Base-by-base conservation (phyloP, 35 echinoderm and acorn worm species). In the Apostichopus californicus region DNA sequence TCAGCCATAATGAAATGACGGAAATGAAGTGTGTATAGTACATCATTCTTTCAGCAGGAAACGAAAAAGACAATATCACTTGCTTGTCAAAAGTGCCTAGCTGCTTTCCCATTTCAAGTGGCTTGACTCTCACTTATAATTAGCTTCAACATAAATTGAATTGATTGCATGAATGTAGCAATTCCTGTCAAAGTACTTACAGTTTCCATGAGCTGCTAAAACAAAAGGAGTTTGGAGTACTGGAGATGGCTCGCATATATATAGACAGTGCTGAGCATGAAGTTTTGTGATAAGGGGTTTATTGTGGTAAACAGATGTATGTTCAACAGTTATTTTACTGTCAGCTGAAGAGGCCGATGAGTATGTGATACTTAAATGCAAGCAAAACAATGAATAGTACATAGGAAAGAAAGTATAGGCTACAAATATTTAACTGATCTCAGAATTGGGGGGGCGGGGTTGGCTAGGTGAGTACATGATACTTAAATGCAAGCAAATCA, bases 11-110 rank as follows among this genome's bases (percentile, higher is more conserved):
- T 59, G 70, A 73, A 73, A n/a, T 73, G 70, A 73, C 11, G 5
- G 70, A 73, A 73, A 73, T 21, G n/a, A n/a, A 21, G 14, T 73
- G 3, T 73, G 15, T 5, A 18, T 15, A 18, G n/a, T n/a, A n/a
- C 17, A 73, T 73, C 71, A 73, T 73, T 24, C 71, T 73, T 22
- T 75, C 71, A 20, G 71, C 71, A 13, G 15, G 71, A 1, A 18
- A 7, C n/a, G 5, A 14, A 6, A 22, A 75, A 75, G 13, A n/a
- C 15, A 75, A 75, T 75, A 9, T 61, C 21, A 75, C 15, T 75
- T 75, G 64, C 64, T 75, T 75, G 71, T 75, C 71, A 75, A 75
- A 75, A 18, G 71, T 75, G 71, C 71, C 6, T 75, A 75, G 20
- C 6, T 18, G n/a, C 14, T 18, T 73, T 75, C 0, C 71, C 71